phyloP scores from a whole-genome alignment of 2,888 invertebrate genomes.

The Cataglyphis livida region DNA sequence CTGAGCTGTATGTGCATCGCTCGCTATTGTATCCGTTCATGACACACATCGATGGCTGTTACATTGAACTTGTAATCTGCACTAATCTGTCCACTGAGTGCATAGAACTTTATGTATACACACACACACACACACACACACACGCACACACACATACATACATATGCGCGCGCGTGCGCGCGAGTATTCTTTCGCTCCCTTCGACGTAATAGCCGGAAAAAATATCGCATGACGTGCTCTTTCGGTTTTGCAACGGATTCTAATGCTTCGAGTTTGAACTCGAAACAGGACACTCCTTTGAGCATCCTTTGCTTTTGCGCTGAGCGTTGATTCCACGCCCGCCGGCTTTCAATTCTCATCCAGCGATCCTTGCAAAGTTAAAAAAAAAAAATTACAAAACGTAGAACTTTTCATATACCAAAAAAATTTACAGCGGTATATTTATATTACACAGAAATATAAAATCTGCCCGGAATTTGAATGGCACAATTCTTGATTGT shows the following conservation, averaged over 20 bases:
- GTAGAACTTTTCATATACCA: background rate
- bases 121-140: too few species aligned
- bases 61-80: slow-evolving; percentile 58
- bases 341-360: background rate
- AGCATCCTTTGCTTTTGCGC: slow-evolving; percentile 39
- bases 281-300: slow-evolving; percentile 52
- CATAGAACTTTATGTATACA: slow-evolving; percentile 50
- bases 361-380: background rate
- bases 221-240: slow-evolving; percentile 11
- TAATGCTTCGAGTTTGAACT: slow-evolving; percentile 48
- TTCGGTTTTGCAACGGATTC: slow-evolving; percentile 28
- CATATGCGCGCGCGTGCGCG: background rate
- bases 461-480: background rate
- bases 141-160: background rate
- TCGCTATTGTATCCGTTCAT: slow-evolving; percentile 20
- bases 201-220: slow-evolving; percentile 33
- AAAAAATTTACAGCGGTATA: background rate
- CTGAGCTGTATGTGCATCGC: slow-evolving; percentile 9
- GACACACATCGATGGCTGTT: slow-evolving; percentile 51
- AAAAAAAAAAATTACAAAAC: slow-evolving; percentile 15
- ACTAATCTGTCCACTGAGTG: slow-evolving; percentile 50
- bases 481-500: background rate
- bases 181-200: slow-evolving; percentile 31
- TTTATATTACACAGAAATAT: background rate
- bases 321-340: slow-evolving; percentile 9